These are phyloP conservation scores for Porites divaricata DNA, from an alignment of 92 coral and sea anemone genomes.

Conservation along the genomic window DNA sequence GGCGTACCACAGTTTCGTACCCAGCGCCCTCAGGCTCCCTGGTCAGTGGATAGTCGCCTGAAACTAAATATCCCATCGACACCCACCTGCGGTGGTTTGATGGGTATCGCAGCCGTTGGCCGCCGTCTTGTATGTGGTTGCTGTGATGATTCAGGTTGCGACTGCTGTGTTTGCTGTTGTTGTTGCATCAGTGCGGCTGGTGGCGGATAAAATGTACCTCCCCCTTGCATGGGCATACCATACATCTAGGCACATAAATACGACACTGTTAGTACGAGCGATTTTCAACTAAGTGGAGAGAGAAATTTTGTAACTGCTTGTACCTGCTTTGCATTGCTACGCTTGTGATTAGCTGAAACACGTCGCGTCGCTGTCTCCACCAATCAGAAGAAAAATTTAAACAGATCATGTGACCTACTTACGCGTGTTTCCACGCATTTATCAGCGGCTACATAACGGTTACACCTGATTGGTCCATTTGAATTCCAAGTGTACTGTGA, in stretches of 20 bases:
- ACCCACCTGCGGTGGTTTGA: slow-evolving; percentile 67
- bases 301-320: too few species aligned
- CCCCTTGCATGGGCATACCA: slow-evolving; percentile 56
- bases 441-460: too few species aligned
- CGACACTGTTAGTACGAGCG: neutral
- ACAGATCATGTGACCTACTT: too few species aligned
- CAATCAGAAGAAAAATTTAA: too few species aligned
- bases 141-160: slow-evolving; percentile 40
- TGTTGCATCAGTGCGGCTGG: slow-evolving; percentile 40
- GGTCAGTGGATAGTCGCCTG: neutral
- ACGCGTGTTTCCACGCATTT: too few species aligned
- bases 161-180: slow-evolving; percentile 33
- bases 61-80: neutral
- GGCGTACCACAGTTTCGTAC: neutral
- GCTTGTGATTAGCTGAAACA: too few species aligned
- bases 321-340: too few species aligned
- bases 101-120: slow-evolving; percentile 72
- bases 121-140: slow-evolving; percentile 59
- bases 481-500: too few species aligned
- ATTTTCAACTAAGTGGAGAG: neutral
- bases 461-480: too few species aligned
- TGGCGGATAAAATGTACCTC: slow-evolving; percentile 57
- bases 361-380: too few species aligned
- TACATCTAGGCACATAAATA: slow-evolving; percentile 49
- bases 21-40: neutral